Evolutionary conservation across 2,113 vertebrate genomes (phyloP), one percentile per base, ranked within the genome.

Genomic region (Onychostoma macrolepis): DNA sequence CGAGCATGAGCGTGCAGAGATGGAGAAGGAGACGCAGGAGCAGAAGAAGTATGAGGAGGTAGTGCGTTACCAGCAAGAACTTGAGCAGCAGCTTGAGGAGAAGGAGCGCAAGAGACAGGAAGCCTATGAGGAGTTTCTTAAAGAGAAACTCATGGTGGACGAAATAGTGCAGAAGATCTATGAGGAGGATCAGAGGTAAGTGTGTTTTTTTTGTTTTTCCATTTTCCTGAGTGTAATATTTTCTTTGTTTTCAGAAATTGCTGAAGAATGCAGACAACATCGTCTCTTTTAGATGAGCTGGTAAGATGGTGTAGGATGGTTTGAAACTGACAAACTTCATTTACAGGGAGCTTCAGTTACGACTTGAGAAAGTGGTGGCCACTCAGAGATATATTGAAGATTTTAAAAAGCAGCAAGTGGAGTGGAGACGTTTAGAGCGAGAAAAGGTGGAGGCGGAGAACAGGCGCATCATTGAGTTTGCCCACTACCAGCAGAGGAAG

Each of bases 391-490:
- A 96, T 43, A 96, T 98, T 63, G 95, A 97, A 81, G 96, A 98
- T 86, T 98, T 97, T 90, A 95, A 96, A 92, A 95, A 90, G 87
- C 94, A 97, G 84, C 97, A 96, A 89, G 93, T 91, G 0, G 82
- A 95, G 28, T 98, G 97, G 97, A 96, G 92, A 84, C 93, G 87
- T 87, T 95, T 96, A 95, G 97, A 98, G 91, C 92, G 58, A 33
- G 96, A 97, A 80, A 96, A 95, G 91, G 95, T 96, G 93, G 97
- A 99, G 88, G 96, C 95, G 9, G 98, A 99, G 93, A 99, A 99
- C 80, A 93, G 90, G 82, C 96, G 94, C 92, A 97, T 99, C 90
- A 28, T 91, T 92, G 97, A 96, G 84, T 99, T 97, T 91, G 93
- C 93, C 2, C 95, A 79, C 28, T 89, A 94, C 61, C 96, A 96